phyloP scores from a whole-genome alignment of 1,140 invertebrate genomes.

The Gyrodactylus salaris region DNA sequence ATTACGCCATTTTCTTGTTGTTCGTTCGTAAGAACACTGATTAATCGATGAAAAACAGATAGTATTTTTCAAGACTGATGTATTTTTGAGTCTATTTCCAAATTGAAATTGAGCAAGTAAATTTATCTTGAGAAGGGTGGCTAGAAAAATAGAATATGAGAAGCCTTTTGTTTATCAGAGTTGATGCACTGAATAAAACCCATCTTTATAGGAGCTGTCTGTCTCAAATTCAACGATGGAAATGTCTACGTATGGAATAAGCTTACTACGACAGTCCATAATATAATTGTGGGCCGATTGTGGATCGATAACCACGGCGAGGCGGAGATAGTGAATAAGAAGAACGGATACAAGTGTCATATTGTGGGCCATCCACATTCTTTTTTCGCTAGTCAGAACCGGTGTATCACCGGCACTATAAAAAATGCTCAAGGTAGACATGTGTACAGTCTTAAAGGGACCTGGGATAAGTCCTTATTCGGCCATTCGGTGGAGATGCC shows the following conservation, averaged over 20 bases:
- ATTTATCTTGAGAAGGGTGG: too few relatives aligned
- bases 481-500: not conserved
- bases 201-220: not conserved
- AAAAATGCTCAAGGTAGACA: not conserved
- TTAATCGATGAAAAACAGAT: too few relatives aligned
- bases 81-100: too few relatives aligned
- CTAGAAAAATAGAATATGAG: too few relatives aligned
- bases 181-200: too few relatives aligned
- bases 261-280: slow-evolving; percentile 31
- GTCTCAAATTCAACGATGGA: not conserved
- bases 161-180: too few relatives aligned
- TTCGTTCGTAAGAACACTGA: too few relatives aligned
- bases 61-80: too few relatives aligned
- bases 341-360: slow-evolving; percentile 39
- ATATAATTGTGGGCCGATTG: slow-evolving; percentile 90
- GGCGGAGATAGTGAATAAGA: slow-evolving; percentile 67
- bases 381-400: not conserved
- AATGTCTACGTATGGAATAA: not conserved
- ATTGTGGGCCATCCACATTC: not conserved
- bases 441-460: not conserved
- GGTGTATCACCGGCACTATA: not conserved
- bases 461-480: not conserved
- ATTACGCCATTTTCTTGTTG: too few relatives aligned
- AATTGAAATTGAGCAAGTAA: too few relatives aligned
- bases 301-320: slow-evolving; percentile 98